Evolutionary conservation across 2,113 vertebrate species (phyloP), one percentile per base, ranked within the genome.

Genomic region (Laterallus jamaicensis): DNA sequence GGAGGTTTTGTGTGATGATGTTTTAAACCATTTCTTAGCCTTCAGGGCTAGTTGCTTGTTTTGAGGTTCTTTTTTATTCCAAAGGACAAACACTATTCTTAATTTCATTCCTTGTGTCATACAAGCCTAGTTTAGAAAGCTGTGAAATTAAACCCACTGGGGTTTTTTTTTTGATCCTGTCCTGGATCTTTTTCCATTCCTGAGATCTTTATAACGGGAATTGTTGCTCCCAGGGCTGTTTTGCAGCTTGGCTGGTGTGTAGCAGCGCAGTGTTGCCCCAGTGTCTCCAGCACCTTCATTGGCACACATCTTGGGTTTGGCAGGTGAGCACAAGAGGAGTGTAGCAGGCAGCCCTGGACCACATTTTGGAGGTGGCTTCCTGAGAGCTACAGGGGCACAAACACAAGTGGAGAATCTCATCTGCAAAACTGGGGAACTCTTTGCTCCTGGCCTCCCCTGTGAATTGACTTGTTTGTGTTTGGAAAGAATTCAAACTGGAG

Each of bases 1-100:
- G 29, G 42, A 73, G 71, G 19, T 17, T 90, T 70, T 39, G 39
- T 35, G 26, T 64, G 44, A 29, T 54, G 55, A 82, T 59, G 12
- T 71, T 73, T 87, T 69, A 88, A 95, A 93, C 75, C 25, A 14
- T 79, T 96, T 79, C 54, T 66, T 35, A 76, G 85, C 69, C 73
- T 82, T 67, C 60, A 50, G 78, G 71, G 31, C 50, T 56, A 9
- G 56, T 73, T 71, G 50, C 56, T 86, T 69, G 21, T 52, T 90
- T 77, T 11, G 58, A 73, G 79, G 56, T 81, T 66, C 22, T 67
- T 8, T 68, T 97, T 94, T 6, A 1, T 81, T 89, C 88, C 42
- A 50, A 82, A 96, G 68, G 54, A 70, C 21, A 31, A 81, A 49
- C 5, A 4, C 68, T 24, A 2, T 15, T 74, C 64, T 70, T 47